A percentile compares a stretch with the other conserved stretches of the same genome.
Conservation (phyloP, 1,140 invertebrate genomes). For the Heterodera schachtii region DNA sequence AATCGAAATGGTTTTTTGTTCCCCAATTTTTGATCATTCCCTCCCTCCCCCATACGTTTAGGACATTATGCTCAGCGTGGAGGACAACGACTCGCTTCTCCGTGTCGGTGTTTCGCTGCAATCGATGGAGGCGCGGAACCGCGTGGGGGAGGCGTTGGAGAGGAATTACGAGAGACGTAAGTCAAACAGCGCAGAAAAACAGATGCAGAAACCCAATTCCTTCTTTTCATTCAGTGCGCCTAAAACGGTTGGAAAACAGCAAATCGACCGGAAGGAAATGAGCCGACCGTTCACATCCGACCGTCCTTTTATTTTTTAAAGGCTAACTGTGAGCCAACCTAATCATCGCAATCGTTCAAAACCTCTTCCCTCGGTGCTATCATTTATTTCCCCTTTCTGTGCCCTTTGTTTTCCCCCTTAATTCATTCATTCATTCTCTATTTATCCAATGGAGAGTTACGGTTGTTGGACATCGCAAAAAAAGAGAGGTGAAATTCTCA, state of each 20-base stretch:
- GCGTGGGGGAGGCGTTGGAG: slow-evolving; percentile 64
- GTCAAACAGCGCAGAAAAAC: slow-evolving; percentile 11
- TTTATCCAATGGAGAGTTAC: no score
- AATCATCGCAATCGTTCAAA: background rate
- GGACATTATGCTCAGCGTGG: slow-evolving; percentile 64
- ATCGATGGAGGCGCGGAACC: slow-evolving; percentile 64
- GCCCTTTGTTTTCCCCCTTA: background rate
- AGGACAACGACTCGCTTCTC: slow-evolving; percentile 61
- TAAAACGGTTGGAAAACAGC: slow-evolving; percentile 9
- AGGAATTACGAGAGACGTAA: slow-evolving; percentile 64
- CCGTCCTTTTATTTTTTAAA: background rate
- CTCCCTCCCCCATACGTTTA: background rate
- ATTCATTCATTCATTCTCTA: no score
- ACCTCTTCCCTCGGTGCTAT: background rate
- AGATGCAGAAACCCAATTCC: no score
- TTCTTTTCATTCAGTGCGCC: background rate
- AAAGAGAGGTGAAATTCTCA: no score
- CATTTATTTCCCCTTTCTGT: no score
- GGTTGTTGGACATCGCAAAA: no score
- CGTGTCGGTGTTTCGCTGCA: slow-evolving; percentile 50
- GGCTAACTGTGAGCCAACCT: background rate
- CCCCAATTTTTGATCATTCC: background rate
- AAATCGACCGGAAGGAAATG: background rate
- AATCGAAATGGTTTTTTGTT: slow-evolving; percentile 56
- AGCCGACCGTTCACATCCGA: background rate